These are phyloP conservation scores for Apeltes quadracus DNA, from an alignment of 2,113 vertebrate genomes.

Conservation along the genomic window DNA sequence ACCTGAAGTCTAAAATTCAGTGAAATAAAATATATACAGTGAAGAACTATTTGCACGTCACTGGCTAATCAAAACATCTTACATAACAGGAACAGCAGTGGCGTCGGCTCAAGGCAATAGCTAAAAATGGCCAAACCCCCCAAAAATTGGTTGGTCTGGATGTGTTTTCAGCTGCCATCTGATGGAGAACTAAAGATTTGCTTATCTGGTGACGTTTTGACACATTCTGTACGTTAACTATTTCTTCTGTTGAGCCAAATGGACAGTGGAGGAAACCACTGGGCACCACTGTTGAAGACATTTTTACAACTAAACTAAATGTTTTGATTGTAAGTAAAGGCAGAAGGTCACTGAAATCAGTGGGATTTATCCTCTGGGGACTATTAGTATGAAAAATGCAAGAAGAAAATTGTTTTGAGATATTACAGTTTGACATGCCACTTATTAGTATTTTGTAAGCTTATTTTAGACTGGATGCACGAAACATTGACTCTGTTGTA, in stretches of 20 bases:
- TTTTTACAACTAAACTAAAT: no score
- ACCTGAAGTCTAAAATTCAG: constrained; percentile 13
- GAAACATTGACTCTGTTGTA: constrained; percentile 14
- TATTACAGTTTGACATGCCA: neutral
- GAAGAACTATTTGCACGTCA: constrained; percentile 9
- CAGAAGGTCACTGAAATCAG: neutral
- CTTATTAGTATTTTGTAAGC: neutral
- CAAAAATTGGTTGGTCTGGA: neutral
- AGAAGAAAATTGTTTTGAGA: neutral
- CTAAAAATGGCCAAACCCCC: neutral
- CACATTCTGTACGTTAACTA: neutral
- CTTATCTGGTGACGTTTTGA: constrained; percentile 1
- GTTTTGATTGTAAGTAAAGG: neutral
- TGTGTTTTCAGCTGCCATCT: neutral
- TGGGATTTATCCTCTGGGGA: neutral
- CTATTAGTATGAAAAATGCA: neutral
- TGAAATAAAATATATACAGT: constrained; percentile 36
- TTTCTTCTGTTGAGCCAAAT: neutral
- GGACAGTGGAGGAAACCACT: neutral
- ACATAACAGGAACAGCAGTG: constrained; percentile 9
- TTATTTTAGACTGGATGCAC: neutral
- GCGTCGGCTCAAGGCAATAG: neutral
- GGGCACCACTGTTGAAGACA: neutral
- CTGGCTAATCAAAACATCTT: constrained; percentile 10
- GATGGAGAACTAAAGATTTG: neutral